These are phyloP conservation scores for Drosophila melanica DNA, from an alignment of 1,140 invertebrate genomes.

Conservation along the genomic window DNA sequence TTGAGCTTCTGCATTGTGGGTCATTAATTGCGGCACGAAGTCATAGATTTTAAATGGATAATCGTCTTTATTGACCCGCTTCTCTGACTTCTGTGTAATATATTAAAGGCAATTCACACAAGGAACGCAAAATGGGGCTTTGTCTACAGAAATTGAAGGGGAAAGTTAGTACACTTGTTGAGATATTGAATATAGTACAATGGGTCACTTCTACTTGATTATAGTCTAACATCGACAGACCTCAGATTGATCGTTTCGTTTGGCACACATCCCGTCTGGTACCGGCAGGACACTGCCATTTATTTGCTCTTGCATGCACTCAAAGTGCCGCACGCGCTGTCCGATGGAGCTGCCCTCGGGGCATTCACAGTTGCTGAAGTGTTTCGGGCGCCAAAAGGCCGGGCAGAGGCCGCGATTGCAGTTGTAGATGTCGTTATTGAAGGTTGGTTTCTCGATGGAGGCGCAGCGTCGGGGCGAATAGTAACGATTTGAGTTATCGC, in stretches of 20 bases:
- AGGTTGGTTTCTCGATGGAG: conserved; percentile 85
- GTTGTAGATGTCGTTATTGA: conserved; percentile 85
- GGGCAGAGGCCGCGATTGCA: conserved; percentile 90
- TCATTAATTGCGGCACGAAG: conserved; percentile 46
- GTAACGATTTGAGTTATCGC: conserved; percentile 85
- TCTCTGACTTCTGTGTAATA: conserved; percentile 36
- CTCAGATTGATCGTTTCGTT: conserved; percentile 67
- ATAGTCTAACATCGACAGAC: conserved; percentile 47
- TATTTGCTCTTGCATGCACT: conserved; percentile 85
- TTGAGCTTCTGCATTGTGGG: conserved; percentile 33
- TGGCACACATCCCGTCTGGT: conserved; percentile 80
- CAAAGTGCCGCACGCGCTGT: conserved; percentile 85
- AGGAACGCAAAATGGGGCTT: not conserved
- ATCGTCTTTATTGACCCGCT: conserved; percentile 50
- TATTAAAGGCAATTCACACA: conserved; percentile 34
- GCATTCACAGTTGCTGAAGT: conserved; percentile 85
- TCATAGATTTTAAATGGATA: conserved; percentile 57
- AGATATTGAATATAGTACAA: too few species aligned
- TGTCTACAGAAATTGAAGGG: not conserved
- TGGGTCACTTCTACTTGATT: not conserved
- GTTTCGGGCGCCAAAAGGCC: conserved; percentile 81
- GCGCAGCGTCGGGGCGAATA: conserved; percentile 88
- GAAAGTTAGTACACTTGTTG: not conserved
- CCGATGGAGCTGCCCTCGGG: conserved; percentile 86
- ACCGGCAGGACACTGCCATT: conserved; percentile 84